A percentile compares a stretch with the other conserved stretches of the same genome.
Evolutionary conservation across 2,888 invertebrate genomes (phyloP).

Genomic region (Netelia virgata): DNA sequence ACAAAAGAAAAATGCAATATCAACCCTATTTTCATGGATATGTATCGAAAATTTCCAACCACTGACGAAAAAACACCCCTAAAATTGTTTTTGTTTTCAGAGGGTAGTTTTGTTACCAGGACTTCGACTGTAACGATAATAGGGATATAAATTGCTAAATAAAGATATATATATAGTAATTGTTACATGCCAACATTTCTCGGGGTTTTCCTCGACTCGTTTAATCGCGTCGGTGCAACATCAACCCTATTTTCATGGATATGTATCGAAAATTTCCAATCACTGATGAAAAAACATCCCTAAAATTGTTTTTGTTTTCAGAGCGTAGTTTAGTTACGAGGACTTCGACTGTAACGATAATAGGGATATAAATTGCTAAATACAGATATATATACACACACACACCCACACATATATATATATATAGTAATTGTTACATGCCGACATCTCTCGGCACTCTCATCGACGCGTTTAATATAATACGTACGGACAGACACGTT

Average conservation of each 20-base stretch:
- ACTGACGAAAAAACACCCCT: background rate
- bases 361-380: background rate
- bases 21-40: too few relatives aligned
- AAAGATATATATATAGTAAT: background rate
- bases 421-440: background rate
- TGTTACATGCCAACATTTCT: background rate
- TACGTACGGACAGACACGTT: slow-evolving; percentile 45
- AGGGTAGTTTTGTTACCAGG: background rate
- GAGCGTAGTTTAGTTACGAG: background rate
- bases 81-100: background rate
- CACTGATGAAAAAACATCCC: background rate
- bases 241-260: too few relatives aligned
- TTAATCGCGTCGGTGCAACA: background rate
- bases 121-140: background rate
- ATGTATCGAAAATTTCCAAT: background rate
- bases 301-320: background rate
- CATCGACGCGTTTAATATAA: slow-evolving; percentile 34
- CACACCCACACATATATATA: too few relatives aligned
- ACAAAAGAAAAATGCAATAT: too few relatives aligned
- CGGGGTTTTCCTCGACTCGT: slow-evolving; percentile 13
- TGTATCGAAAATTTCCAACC: background rate
- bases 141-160: background rate
- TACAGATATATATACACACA: background rate
- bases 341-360: background rate
- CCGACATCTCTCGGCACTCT: background rate